A percentile compares a stretch with the other conserved stretches of the same genome.
Evolutionary conservation across 2,888 invertebrate species (phyloP).

Genomic region (Xestia xanthographa): DNA sequence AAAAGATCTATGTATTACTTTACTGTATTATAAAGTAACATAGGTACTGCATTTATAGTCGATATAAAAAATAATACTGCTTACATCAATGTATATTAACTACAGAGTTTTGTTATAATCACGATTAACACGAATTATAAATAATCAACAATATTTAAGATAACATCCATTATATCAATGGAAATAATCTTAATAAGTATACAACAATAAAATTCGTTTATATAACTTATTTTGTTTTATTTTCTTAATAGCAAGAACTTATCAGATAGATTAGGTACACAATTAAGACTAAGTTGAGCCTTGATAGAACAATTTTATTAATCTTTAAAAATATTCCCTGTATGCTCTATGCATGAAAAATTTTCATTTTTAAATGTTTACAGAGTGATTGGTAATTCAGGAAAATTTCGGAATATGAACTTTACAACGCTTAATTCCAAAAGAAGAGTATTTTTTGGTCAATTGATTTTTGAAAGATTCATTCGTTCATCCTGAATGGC

Average conservation of each 20-base stretch:
- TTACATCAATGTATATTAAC: neutral
- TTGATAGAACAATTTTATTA: neutral
- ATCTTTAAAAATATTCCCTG: neutral
- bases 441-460: no score
- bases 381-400: neutral
- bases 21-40: neutral
- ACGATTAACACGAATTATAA: neutral
- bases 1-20: conserved; percentile 1
- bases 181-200: neutral
- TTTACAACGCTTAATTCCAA: neutral
- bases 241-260: conserved; percentile 5
- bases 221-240: conserved; percentile 24
- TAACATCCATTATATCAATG: neutral
- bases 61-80: neutral
- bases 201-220: conserved; percentile 26
- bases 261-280: conserved; percentile 19
- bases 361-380: neutral
- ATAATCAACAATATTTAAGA: neutral
- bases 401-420: neutral
- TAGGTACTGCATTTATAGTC: neutral
- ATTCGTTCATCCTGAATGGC: no score
- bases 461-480: no score
- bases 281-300: neutral
- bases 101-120: neutral
- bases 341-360: neutral